These are phyloP conservation scores for Girardia tigrina DNA, from an alignment of 2,888 invertebrate genomes.

Conservation along the genomic window DNA sequence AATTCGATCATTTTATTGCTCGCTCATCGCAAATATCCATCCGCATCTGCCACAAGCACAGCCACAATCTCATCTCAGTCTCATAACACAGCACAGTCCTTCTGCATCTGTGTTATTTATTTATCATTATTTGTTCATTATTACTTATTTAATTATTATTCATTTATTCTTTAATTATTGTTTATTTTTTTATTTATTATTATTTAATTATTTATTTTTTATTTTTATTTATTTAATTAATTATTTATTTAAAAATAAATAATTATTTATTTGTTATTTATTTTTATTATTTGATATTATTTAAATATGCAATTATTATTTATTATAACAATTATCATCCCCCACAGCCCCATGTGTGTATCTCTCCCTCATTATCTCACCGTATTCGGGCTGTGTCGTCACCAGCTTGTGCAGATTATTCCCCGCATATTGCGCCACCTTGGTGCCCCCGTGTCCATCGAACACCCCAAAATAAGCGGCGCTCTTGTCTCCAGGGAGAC, in stretches of 20 bases:
- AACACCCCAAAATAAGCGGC: slow-evolving; percentile 90
- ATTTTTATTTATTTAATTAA: background rate
- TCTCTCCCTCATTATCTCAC: slow-evolving; percentile 44
- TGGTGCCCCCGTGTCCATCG: slow-evolving; percentile 74
- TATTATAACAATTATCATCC: too few species aligned
- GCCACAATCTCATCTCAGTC: too few species aligned
- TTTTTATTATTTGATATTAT: background rate
- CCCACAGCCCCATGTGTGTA: too few species aligned
- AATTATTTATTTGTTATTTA: background rate
- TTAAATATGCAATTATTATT: background rate
- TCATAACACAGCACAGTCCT: too few species aligned
- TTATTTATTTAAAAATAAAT: background rate
- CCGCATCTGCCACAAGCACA: too few species aligned
- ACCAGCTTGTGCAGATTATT: slow-evolving; percentile 84
- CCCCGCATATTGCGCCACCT: slow-evolving; percentile 79
- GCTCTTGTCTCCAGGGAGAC: slow-evolving; percentile 67
- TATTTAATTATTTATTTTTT: background rate
- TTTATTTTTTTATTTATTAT: too few species aligned
- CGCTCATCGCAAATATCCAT: too few species aligned
- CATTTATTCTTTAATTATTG: too few species aligned
- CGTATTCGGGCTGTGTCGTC: slow-evolving; percentile 63
- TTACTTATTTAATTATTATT: too few species aligned
- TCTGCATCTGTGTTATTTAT: too few species aligned
- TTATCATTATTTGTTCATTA: too few species aligned
- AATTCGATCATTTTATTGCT: too few species aligned